Evolutionary conservation across 2,888 invertebrate species (phyloP), one percentile per base, ranked within the genome.

Genomic region (Archips crataeganus): DNA sequence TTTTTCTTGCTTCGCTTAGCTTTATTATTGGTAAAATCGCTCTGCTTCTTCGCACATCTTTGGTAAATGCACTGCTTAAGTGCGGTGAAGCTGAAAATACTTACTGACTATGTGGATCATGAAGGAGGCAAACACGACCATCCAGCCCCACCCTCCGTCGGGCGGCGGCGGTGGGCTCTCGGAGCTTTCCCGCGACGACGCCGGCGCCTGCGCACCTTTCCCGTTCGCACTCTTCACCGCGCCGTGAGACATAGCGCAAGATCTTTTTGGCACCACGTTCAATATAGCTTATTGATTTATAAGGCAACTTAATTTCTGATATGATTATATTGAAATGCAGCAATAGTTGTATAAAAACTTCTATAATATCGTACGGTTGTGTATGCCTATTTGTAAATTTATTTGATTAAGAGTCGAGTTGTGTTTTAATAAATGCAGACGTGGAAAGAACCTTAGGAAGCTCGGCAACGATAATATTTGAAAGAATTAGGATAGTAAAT

Each of bases 141-240:
- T 95, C 98, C 98, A 98, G 0, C 99, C 99, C 98, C 98, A 99
- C 11, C 98, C 99, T 0, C 98, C 98, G 85, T 98, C 98, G 0
- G 98, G 98, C 3, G 98, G 97, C 23, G 97, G 97, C 75, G 96
- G 94, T 74, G 93, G 87, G 76, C 87, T 89, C 77, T 87, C 87
- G 1, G 90, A 85, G 45, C 87, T 85, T 74, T 88, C 89, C 69
- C 89, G 82, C 70, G 87, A 85, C 45, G 87, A 84, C 70, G 87
- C 89, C 77, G 82, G 85, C 78, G 82, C 82, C 23, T 85, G 87
- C 70, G 81, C 82, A 73, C 83, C 86, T 62, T 87, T 89, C 54
- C 90, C 90, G 75, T 89, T 91, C 57, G 85, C 84, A 74, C 81
- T 90, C 82, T 92, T 93, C 79, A 89, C 88, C 9, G 75, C 87